Percentiles rank a stretch among this genome's conserved stretches.
Evolutionary conservation across 1,140 invertebrate genomes (phyloP).

Genomic region (Hylaeus volcanicus): DNA sequence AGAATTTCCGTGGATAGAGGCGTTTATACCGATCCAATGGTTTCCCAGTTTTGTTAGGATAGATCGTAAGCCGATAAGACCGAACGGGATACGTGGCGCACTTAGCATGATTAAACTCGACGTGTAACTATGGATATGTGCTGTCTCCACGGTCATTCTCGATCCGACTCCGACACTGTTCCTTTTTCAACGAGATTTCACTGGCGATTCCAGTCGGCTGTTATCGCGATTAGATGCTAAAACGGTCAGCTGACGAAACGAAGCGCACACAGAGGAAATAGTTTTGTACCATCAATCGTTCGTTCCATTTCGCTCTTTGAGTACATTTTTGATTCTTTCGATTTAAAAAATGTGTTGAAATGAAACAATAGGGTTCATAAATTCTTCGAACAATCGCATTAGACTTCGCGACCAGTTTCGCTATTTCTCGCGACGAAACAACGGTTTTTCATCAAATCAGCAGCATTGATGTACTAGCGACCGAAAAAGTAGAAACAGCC

Average conservation of each 20-base stretch:
- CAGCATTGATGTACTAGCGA: neutral
- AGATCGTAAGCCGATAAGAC: constrained; percentile 61
- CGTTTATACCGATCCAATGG: constrained; percentile 22
- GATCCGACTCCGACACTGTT: neutral
- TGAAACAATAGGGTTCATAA: neutral
- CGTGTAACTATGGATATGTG: constrained; percentile 38
- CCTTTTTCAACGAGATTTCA: constrained; percentile 3
- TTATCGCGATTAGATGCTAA: constrained; percentile 43
- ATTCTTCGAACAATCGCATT: no score
- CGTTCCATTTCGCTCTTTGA: constrained; percentile 3
- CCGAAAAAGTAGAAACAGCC: neutral
- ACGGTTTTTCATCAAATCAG: constrained; percentile 16
- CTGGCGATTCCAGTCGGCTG: neutral
- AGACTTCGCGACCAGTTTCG: no score
- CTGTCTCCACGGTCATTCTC: constrained; percentile 16
- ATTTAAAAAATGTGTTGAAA: constrained; percentile 17
- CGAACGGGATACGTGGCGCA: constrained; percentile 53
- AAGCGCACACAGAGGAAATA: constrained; percentile 1
- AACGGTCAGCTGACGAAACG: constrained; percentile 10
- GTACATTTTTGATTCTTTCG: constrained; percentile 17
- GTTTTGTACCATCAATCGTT: constrained; percentile 24
- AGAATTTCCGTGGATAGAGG: constrained; percentile 3
- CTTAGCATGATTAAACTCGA: constrained; percentile 67
- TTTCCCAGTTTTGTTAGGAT: constrained; percentile 36
- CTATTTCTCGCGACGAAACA: neutral